phyloP scores from a whole-genome alignment of 2,113 vertebrate genomes.

The Micronycteris hirsuta region DNA sequence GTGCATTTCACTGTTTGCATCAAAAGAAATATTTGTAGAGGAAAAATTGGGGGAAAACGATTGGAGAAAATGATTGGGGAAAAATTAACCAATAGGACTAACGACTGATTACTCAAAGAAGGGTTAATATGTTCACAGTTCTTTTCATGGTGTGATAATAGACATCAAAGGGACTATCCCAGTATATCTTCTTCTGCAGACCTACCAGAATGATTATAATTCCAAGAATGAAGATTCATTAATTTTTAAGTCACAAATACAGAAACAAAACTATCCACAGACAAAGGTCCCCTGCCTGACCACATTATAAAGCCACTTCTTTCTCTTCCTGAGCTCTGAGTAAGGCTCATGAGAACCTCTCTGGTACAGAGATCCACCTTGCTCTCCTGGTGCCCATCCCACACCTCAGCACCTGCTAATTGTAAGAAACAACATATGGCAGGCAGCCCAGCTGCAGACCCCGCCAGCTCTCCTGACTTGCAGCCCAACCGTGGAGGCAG shows the following conservation, averaged over 20 bases:
- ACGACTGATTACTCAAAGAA: not conserved
- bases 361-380: not conserved
- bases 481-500: conserved; percentile 78
- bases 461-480: conserved; percentile 78
- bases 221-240: not conserved
- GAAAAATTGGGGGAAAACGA: not conserved
- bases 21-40: not conserved
- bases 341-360: not conserved
- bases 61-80: too few species aligned
- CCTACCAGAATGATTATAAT: not conserved
- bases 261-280: not conserved
- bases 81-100: not conserved
- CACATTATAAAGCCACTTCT: not conserved
- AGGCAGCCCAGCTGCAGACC: conserved; percentile 77
- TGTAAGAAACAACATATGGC: conserved; percentile 81
- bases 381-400: conserved; percentile 54
- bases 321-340: not conserved
- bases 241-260: not conserved
- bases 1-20: not conserved
- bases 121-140: not conserved
- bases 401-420: conserved; percentile 76
- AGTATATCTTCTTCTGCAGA: not conserved
- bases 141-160: not conserved
- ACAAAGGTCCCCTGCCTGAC: not conserved
- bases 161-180: not conserved